These are phyloP conservation scores for Eptatretus burgeri DNA, from an alignment of 2,113 vertebrate genomes.

Conservation along the genomic window DNA sequence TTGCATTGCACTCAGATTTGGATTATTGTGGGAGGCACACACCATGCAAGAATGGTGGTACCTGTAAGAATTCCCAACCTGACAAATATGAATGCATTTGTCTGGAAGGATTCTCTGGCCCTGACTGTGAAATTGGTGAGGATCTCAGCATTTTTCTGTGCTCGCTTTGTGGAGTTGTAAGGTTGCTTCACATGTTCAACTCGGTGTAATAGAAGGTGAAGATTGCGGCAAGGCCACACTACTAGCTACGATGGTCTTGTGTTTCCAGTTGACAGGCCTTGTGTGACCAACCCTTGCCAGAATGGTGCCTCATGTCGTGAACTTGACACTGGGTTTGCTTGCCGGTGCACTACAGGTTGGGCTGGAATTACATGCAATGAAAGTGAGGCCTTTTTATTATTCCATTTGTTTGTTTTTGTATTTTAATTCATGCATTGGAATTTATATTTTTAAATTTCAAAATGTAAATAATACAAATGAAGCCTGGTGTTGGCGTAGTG, in stretches of 20 bases:
- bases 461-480: too few relatives aligned
- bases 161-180: too few relatives aligned
- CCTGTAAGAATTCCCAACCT: slow-evolving; percentile 61
- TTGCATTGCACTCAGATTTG: slow-evolving; percentile 28
- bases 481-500: too few relatives aligned
- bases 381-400: background rate
- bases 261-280: slow-evolving; percentile 3
- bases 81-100: slow-evolving; percentile 60
- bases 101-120: slow-evolving; percentile 54
- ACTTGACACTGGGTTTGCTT: background rate
- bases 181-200: too few relatives aligned
- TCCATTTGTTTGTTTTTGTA: too few relatives aligned
- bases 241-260: background rate
- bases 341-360: background rate
- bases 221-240: too few relatives aligned
- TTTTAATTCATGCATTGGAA: too few relatives aligned
- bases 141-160: background rate
- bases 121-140: slow-evolving; percentile 66
- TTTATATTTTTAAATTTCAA: too few relatives aligned
- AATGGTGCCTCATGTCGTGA: background rate
- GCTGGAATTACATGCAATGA: background rate
- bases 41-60: slow-evolving; percentile 57
- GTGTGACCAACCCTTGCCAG: background rate
- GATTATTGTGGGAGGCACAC: slow-evolving; percentile 80
- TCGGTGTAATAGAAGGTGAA: too few relatives aligned